Evolutionary conservation across 2,888 invertebrate genomes (phyloP).

Genomic region (Caenorhabditis japonica): DNA sequence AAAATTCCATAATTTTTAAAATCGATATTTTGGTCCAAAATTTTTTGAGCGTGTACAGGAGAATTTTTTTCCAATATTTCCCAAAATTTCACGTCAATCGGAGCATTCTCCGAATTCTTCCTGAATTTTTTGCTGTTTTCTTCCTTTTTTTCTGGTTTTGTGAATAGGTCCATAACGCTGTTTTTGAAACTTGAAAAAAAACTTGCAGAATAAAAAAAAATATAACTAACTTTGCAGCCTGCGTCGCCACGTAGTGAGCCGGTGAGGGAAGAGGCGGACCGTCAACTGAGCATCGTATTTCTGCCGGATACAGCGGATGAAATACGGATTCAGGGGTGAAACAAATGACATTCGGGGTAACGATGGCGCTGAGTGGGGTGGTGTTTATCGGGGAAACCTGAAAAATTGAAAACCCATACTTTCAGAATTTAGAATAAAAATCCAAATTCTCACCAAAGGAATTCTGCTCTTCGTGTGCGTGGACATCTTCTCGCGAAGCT

Average conservation of each 20-base stretch:
- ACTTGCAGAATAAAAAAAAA: constrained; percentile 2
- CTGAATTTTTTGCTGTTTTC: no score
- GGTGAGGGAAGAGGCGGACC: constrained; percentile 65
- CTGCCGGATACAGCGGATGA: constrained; percentile 75
- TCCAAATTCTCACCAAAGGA: constrained; percentile 63
- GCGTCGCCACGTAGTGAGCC: constrained; percentile 69
- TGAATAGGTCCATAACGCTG: no score
- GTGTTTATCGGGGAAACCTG: constrained; percentile 55
- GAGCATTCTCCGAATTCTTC: no score
- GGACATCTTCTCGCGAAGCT: constrained; percentile 69
- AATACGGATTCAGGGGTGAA: constrained; percentile 75
- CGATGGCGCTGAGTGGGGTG: constrained; percentile 52
- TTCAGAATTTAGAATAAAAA: not conserved
- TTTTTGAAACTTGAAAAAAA: no score
- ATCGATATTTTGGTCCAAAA: no score
- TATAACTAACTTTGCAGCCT: constrained; percentile 65
- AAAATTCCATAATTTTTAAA: no score
- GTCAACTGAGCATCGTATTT: constrained; percentile 60
- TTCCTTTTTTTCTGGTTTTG: no score
- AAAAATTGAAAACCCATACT: not conserved
- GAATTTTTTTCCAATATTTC: no score
- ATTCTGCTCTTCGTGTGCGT: constrained; percentile 58
- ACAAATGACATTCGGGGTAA: constrained; percentile 74
- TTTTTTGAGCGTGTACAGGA: no score
- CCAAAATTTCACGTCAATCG: no score